A percentile compares a stretch with the other conserved stretches of the same genome.
Conservation (phyloP, 2,113 vertebrate species). For the Conger conger region DNA sequence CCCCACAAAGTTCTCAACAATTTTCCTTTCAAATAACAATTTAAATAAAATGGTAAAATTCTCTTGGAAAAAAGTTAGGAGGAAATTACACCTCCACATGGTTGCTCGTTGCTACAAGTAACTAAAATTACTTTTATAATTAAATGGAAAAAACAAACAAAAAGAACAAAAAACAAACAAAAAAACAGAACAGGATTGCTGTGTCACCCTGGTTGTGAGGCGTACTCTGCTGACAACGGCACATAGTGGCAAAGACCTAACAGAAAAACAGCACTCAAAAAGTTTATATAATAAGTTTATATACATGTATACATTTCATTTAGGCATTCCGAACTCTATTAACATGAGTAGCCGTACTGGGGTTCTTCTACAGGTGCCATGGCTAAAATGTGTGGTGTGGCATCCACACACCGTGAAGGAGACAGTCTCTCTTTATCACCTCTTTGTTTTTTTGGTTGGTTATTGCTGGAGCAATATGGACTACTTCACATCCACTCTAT, state of each 20-base stretch:
- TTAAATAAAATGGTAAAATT: constrained; percentile 11
- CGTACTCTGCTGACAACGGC: constrained; percentile 23
- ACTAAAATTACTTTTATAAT: not conserved
- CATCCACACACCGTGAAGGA: constrained; percentile 24
- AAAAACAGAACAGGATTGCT: constrained; percentile 1
- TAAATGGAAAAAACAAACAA: not conserved
- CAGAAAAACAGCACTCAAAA: constrained; percentile 42
- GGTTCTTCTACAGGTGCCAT: constrained; percentile 58
- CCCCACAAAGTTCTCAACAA: not conserved
- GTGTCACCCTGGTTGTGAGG: constrained; percentile 6
- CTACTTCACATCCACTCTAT: constrained; percentile 52
- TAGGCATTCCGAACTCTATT: constrained; percentile 57
- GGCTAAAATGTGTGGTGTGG: constrained; percentile 56
- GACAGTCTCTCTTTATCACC: constrained; percentile 46
- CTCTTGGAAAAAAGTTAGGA: not conserved
- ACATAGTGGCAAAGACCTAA: constrained; percentile 21
- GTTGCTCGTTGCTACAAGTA: not conserved
- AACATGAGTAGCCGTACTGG: constrained; percentile 57
- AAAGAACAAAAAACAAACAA: not conserved
- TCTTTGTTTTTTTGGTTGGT: constrained; percentile 71
- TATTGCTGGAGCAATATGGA: constrained; percentile 79
- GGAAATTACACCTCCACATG: constrained; percentile 13
- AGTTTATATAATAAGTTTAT: constrained; percentile 75
- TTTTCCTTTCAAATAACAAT: constrained; percentile 17
- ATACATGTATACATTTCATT: constrained; percentile 75